A percentile compares a stretch with the other conserved stretches of the same genome.
Evolutionary conservation across 2,797 vertebrate genomes (phyloP).

Genomic region (Diceros bicornis): DNA sequence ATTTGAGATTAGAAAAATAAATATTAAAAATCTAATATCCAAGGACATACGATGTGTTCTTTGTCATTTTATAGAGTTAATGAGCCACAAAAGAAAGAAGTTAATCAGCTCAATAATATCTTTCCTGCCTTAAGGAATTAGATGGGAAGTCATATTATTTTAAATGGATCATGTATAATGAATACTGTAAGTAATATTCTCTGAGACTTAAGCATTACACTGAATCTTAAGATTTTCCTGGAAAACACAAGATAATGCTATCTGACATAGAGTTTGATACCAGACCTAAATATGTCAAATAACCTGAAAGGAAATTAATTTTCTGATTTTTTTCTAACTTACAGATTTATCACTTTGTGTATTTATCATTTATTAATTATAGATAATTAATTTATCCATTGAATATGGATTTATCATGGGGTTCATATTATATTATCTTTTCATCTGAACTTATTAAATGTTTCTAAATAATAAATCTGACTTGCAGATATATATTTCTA

Average conservation of each 20-base stretch:
- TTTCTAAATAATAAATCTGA: not conserved
- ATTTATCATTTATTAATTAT: not conserved
- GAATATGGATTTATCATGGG: not conserved
- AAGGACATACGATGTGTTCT: not conserved
- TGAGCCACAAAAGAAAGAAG: not conserved
- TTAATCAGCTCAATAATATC: not conserved
- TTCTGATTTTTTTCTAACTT: not conserved
- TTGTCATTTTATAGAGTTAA: not conserved
- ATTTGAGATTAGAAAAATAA: not conserved
- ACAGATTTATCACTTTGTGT: not conserved
- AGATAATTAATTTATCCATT: not conserved
- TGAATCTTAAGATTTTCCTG: not conserved
- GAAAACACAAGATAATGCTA: not conserved
- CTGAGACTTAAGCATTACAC: not conserved
- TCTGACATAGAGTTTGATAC: not conserved
- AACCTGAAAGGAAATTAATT: not conserved
- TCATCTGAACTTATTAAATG: not conserved
- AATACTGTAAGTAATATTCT: slow-evolving; percentile 3
- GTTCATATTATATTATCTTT: not conserved
- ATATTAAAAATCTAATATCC: not conserved
- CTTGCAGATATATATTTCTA: not conserved
- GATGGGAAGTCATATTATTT: not conserved
- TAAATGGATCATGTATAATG: slow-evolving; percentile 13
- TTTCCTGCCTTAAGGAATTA: slow-evolving; percentile 22
- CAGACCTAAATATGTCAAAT: not conserved